A percentile compares a stretch with the other conserved stretches of the same genome.
Conservation (phyloP, 2,797 vertebrate genomes). For the Delichon dasypus region DNA sequence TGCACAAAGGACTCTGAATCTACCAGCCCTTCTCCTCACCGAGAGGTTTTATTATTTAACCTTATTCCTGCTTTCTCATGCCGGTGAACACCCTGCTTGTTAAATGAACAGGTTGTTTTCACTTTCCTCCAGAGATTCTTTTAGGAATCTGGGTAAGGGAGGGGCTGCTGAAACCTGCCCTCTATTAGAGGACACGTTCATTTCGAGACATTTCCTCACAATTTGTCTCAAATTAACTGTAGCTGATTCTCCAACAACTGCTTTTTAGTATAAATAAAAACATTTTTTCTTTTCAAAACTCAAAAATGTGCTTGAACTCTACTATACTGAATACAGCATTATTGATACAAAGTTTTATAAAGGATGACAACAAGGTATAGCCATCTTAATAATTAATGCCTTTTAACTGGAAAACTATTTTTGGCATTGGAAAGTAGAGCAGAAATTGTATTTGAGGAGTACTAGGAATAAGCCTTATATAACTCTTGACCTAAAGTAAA, state of each 20-base stretch:
- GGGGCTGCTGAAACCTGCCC: background rate
- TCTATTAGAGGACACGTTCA: background rate
- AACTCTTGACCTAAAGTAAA: constrained; percentile 19
- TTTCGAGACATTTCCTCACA: background rate
- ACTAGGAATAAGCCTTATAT: background rate
- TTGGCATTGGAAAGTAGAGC: constrained; percentile 10
- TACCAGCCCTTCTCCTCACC: accelerated
- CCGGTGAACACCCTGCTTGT: background rate
- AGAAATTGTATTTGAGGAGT: constrained; percentile 1
- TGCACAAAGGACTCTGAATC: background rate
- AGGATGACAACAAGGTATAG: background rate
- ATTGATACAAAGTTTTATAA: background rate
- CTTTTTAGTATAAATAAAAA: background rate
- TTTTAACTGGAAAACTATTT: background rate
- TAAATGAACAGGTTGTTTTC: background rate
- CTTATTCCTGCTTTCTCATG: background rate
- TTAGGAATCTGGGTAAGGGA: background rate
- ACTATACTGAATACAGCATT: background rate
- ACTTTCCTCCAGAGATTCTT: background rate
- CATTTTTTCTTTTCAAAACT: background rate
- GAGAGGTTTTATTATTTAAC: background rate
- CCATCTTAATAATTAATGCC: background rate
- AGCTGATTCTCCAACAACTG: background rate
- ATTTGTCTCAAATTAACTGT: background rate
- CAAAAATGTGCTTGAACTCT: background rate